phyloP scores from a whole-genome alignment of 1,140 invertebrate genomes.

The Papilio glaucus region DNA sequence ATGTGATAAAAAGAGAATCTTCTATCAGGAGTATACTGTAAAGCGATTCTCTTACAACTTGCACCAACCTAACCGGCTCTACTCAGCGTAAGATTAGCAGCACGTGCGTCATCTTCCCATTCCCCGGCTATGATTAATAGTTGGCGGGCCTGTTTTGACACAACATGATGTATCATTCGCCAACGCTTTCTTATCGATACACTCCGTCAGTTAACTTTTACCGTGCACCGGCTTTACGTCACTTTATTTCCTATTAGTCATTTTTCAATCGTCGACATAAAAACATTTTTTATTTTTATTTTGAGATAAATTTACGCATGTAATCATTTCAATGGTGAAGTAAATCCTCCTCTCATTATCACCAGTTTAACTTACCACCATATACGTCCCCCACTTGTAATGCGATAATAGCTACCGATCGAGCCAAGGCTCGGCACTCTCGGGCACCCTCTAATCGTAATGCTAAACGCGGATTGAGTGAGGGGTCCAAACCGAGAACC shows the following conservation, averaged over 20 bases:
- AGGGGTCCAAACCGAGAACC: too few species aligned
- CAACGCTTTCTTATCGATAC: conserved; percentile 68
- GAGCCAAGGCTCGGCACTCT: too few species aligned
- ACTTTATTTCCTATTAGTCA: not conserved
- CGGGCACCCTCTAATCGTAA: too few species aligned
- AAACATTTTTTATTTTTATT: not conserved
- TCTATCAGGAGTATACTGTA: not conserved
- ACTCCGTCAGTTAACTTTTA: conserved; percentile 67
- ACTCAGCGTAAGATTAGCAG: conserved; percentile 51
- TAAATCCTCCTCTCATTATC: too few species aligned
- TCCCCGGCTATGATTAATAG: conserved; percentile 68
- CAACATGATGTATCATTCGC: conserved; percentile 75
- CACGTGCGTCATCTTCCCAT: conserved; percentile 54
- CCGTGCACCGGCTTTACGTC: conserved; percentile 32
- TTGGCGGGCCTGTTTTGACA: conserved; percentile 65
- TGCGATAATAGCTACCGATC: too few species aligned
- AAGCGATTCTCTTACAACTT: conserved; percentile 32
- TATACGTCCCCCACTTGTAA: too few species aligned
- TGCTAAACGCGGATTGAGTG: too few species aligned
- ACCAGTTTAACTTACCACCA: too few species aligned
- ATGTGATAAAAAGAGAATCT: too few species aligned
- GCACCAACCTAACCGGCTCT: conserved; percentile 33
- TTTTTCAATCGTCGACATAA: not conserved
- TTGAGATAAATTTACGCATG: too few species aligned
- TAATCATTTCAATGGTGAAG: too few species aligned